A percentile compares a stretch with the other conserved stretches of the same genome.
phyloP scores from a whole-genome alignment of 2,113 vertebrate genomes.

The Plotosus lineatus region DNA sequence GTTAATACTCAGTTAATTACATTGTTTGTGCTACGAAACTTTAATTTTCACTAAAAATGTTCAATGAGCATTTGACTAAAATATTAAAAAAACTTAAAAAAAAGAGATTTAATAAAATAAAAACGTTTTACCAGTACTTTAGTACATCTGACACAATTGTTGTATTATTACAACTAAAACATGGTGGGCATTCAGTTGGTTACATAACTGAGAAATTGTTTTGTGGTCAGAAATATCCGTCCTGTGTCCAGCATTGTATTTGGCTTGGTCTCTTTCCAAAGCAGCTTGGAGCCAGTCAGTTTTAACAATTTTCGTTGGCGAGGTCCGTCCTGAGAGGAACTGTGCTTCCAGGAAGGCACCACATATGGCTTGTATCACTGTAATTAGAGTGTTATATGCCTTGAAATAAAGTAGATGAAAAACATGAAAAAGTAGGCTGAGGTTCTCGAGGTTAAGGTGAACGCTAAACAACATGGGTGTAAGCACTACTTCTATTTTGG shows the following conservation, averaged over 20 bases:
- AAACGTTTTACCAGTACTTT: background rate
- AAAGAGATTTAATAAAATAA: too few relatives aligned
- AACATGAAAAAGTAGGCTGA: constrained; percentile 21
- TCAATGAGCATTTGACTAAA: background rate
- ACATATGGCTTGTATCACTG: constrained; percentile 4
- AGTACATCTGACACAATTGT: background rate
- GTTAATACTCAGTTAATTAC: background rate
- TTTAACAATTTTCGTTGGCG: background rate
- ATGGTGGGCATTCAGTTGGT: background rate
- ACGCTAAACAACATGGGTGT: background rate
- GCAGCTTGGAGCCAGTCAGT: background rate
- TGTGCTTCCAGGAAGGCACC: constrained; percentile 8
- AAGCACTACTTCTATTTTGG: constrained; percentile 18
- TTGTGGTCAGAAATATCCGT: background rate
- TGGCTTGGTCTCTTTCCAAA: background rate
- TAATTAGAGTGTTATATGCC: constrained; percentile 8
- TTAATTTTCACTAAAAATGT: background rate
- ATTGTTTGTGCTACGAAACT: too few relatives aligned
- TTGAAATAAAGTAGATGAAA: background rate
- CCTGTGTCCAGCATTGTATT: background rate
- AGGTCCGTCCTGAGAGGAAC: background rate
- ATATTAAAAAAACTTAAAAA: background rate
- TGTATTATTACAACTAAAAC: too few relatives aligned
- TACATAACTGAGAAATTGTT: constrained; percentile 2
- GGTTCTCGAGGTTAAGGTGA: constrained; percentile 9